Evolutionary conservation across 2,113 vertebrate species (phyloP), one percentile per base, ranked within the genome.

Genomic region (Bubo blakistoni): DNA sequence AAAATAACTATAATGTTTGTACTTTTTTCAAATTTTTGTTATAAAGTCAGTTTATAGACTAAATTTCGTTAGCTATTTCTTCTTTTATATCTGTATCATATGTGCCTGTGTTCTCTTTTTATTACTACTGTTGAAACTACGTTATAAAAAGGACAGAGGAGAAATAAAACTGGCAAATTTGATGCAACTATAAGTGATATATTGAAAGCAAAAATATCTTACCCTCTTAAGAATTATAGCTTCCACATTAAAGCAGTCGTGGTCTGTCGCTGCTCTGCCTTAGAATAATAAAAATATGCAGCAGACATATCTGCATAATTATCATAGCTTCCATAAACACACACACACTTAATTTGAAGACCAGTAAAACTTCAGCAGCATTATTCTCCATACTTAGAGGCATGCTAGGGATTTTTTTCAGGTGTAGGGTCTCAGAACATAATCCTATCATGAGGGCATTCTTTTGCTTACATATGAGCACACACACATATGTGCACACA

Each of bases 401-500:
- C 5, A 22, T 7, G 9, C 0, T 4, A 52, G 26, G 38, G 59
- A 29, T 15, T 55, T 36, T 47, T 79, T 52, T 54, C 30, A 80
- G 38, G 21, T n/a, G 19, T 7, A 47, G 30, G 7, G 13, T 71
- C 66, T 84, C 59, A 16, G 25, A 26, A 34, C 16, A 42, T 19
- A 57, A 21, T 21, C 32, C 30, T 32, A 5, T 5, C 2, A 1
- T 6, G 9, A 81, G 27, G 36, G 25, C 27, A 22, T 72, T 32
- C 32, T 38, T 55, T 42, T 36, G 40, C 34, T 42, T 18, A 46
- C 10, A 1, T 13, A 11, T 6, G 54, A 55, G 52, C 3, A 3
- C 11, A 7, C 29, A 14, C 26, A 20, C 11, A 8, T 0, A 1
- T 2, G 4, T 30, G 36, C 27, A 24, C 4, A 0, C 16, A 34